phyloP scores from a whole-genome alignment of 2,113 vertebrate species.

The Australoheros scitulus region DNA sequence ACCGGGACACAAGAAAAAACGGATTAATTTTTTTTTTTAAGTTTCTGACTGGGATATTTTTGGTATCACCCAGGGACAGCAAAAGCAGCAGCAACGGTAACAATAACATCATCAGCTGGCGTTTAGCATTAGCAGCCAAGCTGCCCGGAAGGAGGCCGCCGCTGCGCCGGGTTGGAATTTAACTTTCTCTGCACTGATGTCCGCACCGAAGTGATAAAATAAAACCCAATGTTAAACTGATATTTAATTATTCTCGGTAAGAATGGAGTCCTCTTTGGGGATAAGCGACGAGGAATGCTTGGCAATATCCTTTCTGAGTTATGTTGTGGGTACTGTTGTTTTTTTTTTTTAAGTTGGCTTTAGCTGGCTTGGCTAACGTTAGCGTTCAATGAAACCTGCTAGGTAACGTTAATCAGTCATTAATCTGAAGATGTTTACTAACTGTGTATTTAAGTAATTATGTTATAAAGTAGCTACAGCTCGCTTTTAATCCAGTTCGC shows the following conservation, averaged over 20 bases:
- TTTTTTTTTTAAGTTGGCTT: neutral
- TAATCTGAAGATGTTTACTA: neutral
- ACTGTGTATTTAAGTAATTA: neutral
- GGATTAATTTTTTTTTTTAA: neutral
- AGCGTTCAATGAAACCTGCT: neutral
- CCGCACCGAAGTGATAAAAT: conserved; percentile 6
- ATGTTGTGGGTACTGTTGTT: neutral
- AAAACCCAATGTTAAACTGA: conserved; percentile 13
- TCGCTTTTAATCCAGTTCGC: neutral
- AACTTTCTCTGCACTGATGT: conserved; percentile 53
- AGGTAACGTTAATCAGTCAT: neutral
- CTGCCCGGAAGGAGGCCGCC: conserved; percentile 70
- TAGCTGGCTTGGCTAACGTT: conserved; percentile 49
- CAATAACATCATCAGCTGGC: conserved; percentile 8
- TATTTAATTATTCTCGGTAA: conserved; percentile 38
- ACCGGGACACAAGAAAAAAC: neutral
- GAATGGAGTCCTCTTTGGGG: conserved; percentile 75
- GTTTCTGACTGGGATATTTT: neutral
- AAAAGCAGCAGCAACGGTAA: conserved; percentile 1
- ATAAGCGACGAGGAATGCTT: conserved; percentile 72
- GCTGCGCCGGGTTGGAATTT: conserved; percentile 62
- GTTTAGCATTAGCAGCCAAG: conserved; percentile 42
- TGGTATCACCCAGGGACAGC: neutral
- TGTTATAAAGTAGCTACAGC: neutral
- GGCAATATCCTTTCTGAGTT: conserved; percentile 80